Evolutionary conservation across 2,113 vertebrate species (phyloP), one percentile per base, ranked within the genome.

Genomic region (Istiophorus platypterus): DNA sequence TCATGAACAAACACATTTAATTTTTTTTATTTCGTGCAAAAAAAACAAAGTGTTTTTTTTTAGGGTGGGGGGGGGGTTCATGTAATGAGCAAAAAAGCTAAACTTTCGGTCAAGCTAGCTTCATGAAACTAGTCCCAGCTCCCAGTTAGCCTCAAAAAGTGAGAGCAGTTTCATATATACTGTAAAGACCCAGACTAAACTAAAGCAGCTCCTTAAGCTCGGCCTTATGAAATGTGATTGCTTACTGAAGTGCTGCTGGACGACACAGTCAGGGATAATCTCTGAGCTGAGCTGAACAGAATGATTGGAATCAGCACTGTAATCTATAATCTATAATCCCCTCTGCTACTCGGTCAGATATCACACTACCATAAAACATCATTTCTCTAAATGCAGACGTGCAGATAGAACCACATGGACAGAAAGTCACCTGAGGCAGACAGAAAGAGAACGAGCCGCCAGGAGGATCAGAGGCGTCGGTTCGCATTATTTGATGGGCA

Each of bases 401-500:
- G 34, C 12, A 37, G 31, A 12, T 54, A 42, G 26, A n/a, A n/a
- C 61, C 24, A 5, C 29, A 18, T 54, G 27, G 66, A 49, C n/a
- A 24, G 51, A 14, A 49, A 24, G 41, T 34, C 17, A 64, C 51
- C n/a, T 41, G 65, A 70, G 29, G 61, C 58, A 73, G 31, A 59
- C 39, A 54, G 24, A 57, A n/a, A 64, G 63, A 52, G 73, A 58
- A 66, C 6, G 56, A 85, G 74, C 37, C 12, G 17, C 63, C 63
- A 76, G 71, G 42, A 70, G 49, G 80, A 68, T 81, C 29, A 81
- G 76, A 85, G 54, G 72, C 3, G 59, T 85, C 52, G 41, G 67
- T 45, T 82, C 81, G 63, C 65, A 72, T 86, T 78, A 76, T 81
- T 80, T 76, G 75, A 84, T 72, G 63, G 73, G 59, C 24, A 39